Percentiles rank a stretch among this genome's conserved stretches.
These are phyloP conservation scores for Arvicanthis niloticus DNA, from an alignment of 2,113 vertebrate species.

Conservation along the genomic window DNA sequence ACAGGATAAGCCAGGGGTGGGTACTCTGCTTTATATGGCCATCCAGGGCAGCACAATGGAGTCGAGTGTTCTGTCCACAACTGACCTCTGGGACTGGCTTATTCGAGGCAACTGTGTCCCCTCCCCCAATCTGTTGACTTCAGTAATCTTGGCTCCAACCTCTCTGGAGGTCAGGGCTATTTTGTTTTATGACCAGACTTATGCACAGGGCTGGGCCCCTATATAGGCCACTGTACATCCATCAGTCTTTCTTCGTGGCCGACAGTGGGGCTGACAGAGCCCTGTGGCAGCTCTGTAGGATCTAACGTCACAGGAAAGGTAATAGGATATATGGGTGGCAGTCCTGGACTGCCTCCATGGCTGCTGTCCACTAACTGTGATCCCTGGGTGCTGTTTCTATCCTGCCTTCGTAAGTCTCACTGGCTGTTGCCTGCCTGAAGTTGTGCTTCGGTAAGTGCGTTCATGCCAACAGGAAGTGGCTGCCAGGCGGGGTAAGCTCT, in stretches of 20 bases:
- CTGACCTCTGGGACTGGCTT: not conserved
- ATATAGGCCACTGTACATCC: not conserved
- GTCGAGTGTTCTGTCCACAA: rapidly evolving
- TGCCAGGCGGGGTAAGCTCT: not conserved
- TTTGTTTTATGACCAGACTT: not conserved
- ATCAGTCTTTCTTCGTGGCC: not conserved
- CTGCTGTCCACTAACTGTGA: not conserved
- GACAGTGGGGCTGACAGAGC: rapidly evolving
- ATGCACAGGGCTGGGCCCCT: not conserved
- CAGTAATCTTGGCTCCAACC: rapidly evolving
- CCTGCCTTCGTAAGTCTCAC: not conserved
- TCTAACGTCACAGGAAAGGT: not conserved
- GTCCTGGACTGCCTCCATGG: not conserved
- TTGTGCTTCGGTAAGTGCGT: rapidly evolving
- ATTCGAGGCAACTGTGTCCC: rapidly evolving
- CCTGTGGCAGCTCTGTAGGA: not conserved
- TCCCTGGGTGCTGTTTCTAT: not conserved
- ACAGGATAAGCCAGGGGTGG: rapidly evolving
- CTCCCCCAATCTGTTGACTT: not conserved
- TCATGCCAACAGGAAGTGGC: not conserved
- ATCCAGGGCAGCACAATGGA: rapidly evolving
- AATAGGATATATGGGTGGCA: not conserved
- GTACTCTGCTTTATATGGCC: rapidly evolving
- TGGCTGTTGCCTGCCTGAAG: not conserved
- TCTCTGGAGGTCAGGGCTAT: not conserved